Evolutionary conservation across 2,797 vertebrate genomes (phyloP).

Genomic region (Capromys pilorides): DNA sequence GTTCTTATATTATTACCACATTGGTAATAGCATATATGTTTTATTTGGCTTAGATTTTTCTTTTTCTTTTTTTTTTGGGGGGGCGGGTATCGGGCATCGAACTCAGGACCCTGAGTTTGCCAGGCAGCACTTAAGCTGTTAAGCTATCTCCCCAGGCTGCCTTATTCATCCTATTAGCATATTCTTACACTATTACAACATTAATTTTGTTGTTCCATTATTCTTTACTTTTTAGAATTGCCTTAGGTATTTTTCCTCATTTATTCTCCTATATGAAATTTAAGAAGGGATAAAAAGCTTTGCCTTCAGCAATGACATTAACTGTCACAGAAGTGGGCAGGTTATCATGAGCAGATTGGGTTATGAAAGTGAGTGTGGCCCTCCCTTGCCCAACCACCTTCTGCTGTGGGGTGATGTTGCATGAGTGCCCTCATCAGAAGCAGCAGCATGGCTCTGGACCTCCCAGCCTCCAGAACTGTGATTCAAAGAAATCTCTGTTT

Average conservation of each 20-base stretch:
- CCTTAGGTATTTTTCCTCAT: slow-evolving; percentile 22
- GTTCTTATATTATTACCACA: not conserved
- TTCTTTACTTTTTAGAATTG: slow-evolving; percentile 25
- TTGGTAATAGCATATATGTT: no score
- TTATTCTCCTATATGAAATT: slow-evolving; percentile 32
- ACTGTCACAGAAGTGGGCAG: not conserved
- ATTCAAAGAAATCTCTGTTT: not conserved
- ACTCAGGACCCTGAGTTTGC: no score
- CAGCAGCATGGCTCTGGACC: not conserved
- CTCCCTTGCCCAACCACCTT: not conserved
- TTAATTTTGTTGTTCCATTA: not conserved
- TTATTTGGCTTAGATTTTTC: no score
- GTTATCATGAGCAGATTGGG: no score
- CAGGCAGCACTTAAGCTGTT: no score
- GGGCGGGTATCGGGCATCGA: no score
- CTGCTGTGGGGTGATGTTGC: not conserved
- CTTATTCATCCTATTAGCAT: not conserved
- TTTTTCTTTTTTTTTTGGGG: no score
- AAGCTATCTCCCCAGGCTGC: no score
- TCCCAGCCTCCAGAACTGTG: not conserved
- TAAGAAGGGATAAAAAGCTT: not conserved
- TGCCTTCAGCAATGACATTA: not conserved
- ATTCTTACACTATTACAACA: not conserved
- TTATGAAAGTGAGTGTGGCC: not conserved
- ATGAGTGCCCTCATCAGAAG: not conserved